These are phyloP conservation scores for Pseudochirops corinnae DNA, from an alignment of 2,797 vertebrate species.

Conservation along the genomic window DNA sequence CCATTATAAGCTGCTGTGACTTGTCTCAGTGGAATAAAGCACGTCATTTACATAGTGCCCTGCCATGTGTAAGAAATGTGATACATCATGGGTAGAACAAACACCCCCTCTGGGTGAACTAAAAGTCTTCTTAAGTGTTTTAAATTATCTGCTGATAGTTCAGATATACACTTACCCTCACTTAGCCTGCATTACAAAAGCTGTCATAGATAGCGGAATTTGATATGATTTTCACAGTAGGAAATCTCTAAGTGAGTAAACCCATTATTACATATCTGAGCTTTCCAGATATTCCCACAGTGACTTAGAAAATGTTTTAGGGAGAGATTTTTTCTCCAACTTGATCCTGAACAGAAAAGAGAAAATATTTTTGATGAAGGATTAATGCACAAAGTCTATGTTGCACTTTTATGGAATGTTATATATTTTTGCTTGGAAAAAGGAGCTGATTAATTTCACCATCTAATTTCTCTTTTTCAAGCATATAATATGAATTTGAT, in stretches of 20 bases:
- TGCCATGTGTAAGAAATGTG: not conserved
- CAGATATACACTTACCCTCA: not conserved
- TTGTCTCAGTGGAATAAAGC: not conserved
- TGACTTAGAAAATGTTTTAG: not conserved
- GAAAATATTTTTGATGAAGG: not conserved
- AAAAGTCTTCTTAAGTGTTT: not conserved
- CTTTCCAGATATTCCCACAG: not conserved
- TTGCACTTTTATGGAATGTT: not conserved
- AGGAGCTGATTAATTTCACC: not conserved
- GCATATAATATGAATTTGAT: not conserved
- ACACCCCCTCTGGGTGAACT: not conserved
- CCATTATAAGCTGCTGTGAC: not conserved
- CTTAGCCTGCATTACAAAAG: not conserved
- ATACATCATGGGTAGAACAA: not conserved
- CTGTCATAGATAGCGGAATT: not conserved
- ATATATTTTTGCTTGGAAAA: not conserved
- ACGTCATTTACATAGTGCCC: not conserved
- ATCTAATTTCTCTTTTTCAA: not conserved
- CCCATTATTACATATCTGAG: not conserved
- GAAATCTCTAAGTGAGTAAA: slow-evolving; percentile 1
- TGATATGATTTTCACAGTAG: slow-evolving; percentile 10
- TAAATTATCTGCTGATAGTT: not conserved
- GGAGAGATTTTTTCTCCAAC: not conserved
- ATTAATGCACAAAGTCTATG: not conserved
- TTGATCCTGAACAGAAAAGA: not conserved